These are phyloP conservation scores for Scaptomyza cyrtandrae DNA, from an alignment of 2,888 invertebrate species.

Conservation along the genomic window DNA sequence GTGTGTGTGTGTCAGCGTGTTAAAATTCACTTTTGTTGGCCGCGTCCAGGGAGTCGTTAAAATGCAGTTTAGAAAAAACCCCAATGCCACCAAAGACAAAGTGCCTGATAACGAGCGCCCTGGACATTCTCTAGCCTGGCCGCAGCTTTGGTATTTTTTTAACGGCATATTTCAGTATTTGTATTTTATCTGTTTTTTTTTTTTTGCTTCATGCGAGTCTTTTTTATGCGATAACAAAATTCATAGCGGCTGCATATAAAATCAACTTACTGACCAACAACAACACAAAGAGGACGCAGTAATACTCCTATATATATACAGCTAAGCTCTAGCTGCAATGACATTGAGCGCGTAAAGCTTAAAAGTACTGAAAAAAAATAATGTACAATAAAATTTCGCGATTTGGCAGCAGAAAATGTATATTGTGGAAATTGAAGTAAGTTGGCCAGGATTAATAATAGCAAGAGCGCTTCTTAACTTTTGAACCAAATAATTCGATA, in stretches of 20 bases:
- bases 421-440: not conserved
- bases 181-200: slow-evolving; percentile 17
- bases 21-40: slow-evolving; percentile 36
- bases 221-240: slow-evolving; percentile 70
- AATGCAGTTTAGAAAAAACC: slow-evolving; percentile 66
- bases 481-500: no score
- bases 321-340: slow-evolving; percentile 28
- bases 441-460: not conserved
- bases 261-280: slow-evolving; percentile 56
- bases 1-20: slow-evolving; percentile 23
- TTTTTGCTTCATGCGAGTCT: slow-evolving; percentile 23
- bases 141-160: slow-evolving; percentile 22
- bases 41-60: slow-evolving; percentile 74
- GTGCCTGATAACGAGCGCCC: slow-evolving; percentile 63
- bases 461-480: not conserved
- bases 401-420: not conserved
- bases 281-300: not conserved
- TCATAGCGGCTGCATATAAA: slow-evolving; percentile 61
- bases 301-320: slow-evolving; percentile 10
- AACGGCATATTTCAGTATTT: slow-evolving; percentile 6
- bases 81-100: slow-evolving; percentile 62
- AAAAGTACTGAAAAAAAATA: not conserved
- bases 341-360: slow-evolving; percentile 30
- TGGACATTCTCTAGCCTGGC: slow-evolving; percentile 36
- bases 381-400: not conserved